phyloP scores from a whole-genome alignment of 2,888 invertebrate species.

The Sturmia bella region DNA sequence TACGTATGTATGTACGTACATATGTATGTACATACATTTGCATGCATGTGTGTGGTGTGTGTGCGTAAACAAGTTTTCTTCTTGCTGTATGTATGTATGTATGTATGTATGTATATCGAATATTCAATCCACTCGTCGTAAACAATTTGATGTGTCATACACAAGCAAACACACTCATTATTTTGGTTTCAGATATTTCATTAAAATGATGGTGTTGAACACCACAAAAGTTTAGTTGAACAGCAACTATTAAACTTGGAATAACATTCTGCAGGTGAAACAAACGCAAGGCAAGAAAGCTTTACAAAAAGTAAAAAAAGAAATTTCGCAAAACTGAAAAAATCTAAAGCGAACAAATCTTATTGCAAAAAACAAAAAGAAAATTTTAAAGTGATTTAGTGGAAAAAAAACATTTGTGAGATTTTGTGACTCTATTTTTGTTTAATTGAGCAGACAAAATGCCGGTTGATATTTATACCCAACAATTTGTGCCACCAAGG shows the following conservation, averaged over 20 bases:
- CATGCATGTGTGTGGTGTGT: too few species aligned
- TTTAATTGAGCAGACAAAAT: conserved; percentile 54
- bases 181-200: conserved; percentile 46
- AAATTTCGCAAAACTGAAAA: conserved; percentile 48
- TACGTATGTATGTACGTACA: conserved; percentile 7
- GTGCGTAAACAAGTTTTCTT: neutral
- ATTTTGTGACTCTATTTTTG: conserved; percentile 35
- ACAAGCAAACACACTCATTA: neutral
- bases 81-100: too few species aligned
- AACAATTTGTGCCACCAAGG: conserved; percentile 69
- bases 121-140: conserved; percentile 34
- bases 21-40: conserved; percentile 16
- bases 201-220: conserved; percentile 54
- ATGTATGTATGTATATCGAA: too few species aligned
- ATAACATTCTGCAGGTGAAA: conserved; percentile 18
- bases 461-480: conserved; percentile 70
- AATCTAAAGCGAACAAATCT: conserved; percentile 26
- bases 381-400: conserved; percentile 51
- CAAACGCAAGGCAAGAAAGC: conserved; percentile 7
- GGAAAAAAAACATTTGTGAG: conserved; percentile 19
- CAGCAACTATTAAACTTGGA: conserved; percentile 55
- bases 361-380: conserved; percentile 48
- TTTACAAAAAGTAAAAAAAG: conserved; percentile 3
- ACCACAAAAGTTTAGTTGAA: conserved; percentile 56
- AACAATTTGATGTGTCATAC: conserved; percentile 9